These are phyloP conservation scores for Aphyosemion australe DNA, from an alignment of 2,113 vertebrate genomes.

Conservation along the genomic window DNA sequence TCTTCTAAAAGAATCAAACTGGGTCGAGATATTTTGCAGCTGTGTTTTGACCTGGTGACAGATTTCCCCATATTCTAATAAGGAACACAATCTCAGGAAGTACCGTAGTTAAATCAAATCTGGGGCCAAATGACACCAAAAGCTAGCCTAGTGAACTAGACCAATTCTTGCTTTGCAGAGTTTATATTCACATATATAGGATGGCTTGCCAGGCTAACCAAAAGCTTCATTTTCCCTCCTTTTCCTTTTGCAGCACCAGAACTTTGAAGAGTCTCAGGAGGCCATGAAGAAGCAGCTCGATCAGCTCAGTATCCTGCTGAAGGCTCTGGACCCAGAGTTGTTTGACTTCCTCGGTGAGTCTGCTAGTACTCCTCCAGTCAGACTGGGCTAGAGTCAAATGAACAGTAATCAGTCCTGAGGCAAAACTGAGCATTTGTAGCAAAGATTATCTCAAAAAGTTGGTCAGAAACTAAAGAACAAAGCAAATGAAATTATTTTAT, in stretches of 20 bases:
- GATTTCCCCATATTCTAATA: too few species aligned
- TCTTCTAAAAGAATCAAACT: not conserved
- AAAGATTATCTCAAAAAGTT: not conserved
- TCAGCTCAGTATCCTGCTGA: conserved; percentile 85
- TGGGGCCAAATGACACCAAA: too few species aligned
- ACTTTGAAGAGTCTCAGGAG: conserved; percentile 94
- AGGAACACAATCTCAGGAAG: not conserved
- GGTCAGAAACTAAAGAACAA: not conserved
- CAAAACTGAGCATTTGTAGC: not conserved
- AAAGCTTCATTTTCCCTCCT: not conserved
- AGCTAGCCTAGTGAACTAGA: too few species aligned
- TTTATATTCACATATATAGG: too few species aligned
- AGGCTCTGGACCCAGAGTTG: conserved; percentile 86
- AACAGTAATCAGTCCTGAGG: not conserved
- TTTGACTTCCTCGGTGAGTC: conserved; percentile 88
- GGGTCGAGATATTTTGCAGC: not conserved
- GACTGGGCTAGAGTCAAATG: not conserved
- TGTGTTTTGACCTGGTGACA: not conserved
- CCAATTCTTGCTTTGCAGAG: too few species aligned
- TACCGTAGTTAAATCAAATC: not conserved
- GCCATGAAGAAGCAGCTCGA: conserved; percentile 92
- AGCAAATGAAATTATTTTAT: not conserved
- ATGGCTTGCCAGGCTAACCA: too few species aligned
- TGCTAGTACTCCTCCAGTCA: not conserved
- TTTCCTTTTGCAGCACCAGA: conserved; percentile 81